Evolutionary conservation across 2,113 vertebrate genomes (phyloP), one percentile per base, ranked within the genome.

Genomic region (Acrocephalus kingi): DNA sequence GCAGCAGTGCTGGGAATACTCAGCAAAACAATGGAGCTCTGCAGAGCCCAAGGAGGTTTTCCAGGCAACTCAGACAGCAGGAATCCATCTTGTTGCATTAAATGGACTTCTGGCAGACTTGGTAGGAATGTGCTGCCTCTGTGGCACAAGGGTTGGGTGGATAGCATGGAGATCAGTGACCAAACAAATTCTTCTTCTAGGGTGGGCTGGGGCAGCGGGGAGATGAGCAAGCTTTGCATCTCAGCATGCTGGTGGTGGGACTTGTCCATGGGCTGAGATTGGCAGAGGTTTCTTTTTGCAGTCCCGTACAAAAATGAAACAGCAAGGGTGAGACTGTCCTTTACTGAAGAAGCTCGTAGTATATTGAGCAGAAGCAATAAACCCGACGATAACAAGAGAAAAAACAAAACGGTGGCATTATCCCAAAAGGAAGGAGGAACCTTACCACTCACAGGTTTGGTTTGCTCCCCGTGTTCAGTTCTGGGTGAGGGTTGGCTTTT

Each of bases 351-450:
- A 97, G 97, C 96, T 97, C 58, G 5, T 92, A 97, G 89, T 97
- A 98, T 97, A 98, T 15, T 86, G 97, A 98, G 98, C 97, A 97
- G 86, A 98, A 98, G 97, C 96, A 92, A 94, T 90, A 96, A 97
- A 97, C 95, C 97, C 82, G 96, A 95, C 80, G 93, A 96, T 93
- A 94, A 96, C 89, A 97, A 96, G 72, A 85, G 96, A 97, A 96
- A 88, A 45, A 25, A 33, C 52, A 33, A 55, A 64, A 55, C 12
- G 97, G 91, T 96, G 96, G 93, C 92, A 96, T 94, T 77, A 87
- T 92, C 96, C 97, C 91, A 94, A 97, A 86, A 96, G 79, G 89
- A 96, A 96, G 95, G 80, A 96, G 93, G 96, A 96, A 96, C 87
- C 49, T 96, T 95, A 87, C 92, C 97, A 96, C 94, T 96, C 95